Evolutionary conservation across 2,797 vertebrate genomes (phyloP).

Genomic region (Scarus forsteni): DNA sequence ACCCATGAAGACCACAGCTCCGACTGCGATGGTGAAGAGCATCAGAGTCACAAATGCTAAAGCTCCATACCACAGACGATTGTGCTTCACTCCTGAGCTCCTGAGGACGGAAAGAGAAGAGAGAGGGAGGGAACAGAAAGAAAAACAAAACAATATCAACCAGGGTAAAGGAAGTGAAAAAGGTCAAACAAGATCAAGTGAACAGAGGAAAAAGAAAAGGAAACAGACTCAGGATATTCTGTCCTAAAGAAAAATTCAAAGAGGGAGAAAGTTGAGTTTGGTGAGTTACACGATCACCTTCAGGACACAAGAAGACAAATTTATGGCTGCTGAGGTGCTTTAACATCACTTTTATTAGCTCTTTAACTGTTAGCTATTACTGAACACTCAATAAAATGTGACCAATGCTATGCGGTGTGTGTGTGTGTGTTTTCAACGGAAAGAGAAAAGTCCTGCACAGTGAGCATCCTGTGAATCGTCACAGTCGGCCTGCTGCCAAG

Average conservation of each 20-base stretch:
- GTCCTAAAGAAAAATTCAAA: slow-evolving; percentile 45
- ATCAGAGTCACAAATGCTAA: slow-evolving; percentile 91
- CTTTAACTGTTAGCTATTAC: slow-evolving; percentile 1
- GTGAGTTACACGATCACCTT: slow-evolving; percentile 20
- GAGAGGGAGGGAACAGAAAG: neutral
- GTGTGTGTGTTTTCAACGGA: slow-evolving; percentile 10
- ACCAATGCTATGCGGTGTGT: neutral
- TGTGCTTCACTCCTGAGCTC: slow-evolving; percentile 90
- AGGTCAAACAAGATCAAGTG: slow-evolving; percentile 13
- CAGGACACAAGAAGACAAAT: slow-evolving; percentile 9
- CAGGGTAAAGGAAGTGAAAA: slow-evolving; percentile 30
- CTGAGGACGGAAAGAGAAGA: slow-evolving; percentile 73
- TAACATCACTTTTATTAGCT: slow-evolving; percentile 13
- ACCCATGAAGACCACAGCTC: slow-evolving; percentile 89
- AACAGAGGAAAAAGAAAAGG: slow-evolving; percentile 18
- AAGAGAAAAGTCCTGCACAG: slow-evolving; percentile 50
- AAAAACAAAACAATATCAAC: slow-evolving; percentile 47
- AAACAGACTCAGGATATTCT: slow-evolving; percentile 18
- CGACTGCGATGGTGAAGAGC: slow-evolving; percentile 90
- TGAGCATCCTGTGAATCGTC: slow-evolving; percentile 63
- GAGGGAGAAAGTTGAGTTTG: slow-evolving; percentile 20
- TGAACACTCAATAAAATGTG: neutral
- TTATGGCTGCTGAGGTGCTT: slow-evolving; percentile 22
- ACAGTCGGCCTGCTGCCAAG: slow-evolving; percentile 40
- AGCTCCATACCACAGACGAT: slow-evolving; percentile 92